Evolutionary conservation across 1,140 invertebrate species (phyloP), one percentile per base, ranked within the genome.

Genomic region (Drepana arcuata): DNA sequence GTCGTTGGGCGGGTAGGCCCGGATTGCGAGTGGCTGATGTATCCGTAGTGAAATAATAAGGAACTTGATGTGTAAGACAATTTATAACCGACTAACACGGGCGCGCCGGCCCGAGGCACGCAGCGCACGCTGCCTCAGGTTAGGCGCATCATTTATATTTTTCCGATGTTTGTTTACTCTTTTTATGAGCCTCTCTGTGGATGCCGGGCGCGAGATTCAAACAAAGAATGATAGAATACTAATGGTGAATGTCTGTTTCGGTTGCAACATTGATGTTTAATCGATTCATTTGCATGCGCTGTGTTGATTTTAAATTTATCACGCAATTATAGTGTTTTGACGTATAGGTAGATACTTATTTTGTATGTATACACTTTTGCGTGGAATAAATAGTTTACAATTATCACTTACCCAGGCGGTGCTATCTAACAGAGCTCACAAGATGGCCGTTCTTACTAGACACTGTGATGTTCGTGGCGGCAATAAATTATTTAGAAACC

Each of bases 91-190:
- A 53, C 56, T 55, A 78, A 70, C 65, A 55, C 57, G 61, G 57
- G 36, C 62, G 55, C 68, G 63, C 57, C 48, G 42, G 60, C 48
- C 26, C 46, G 60, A 38, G 45, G 64, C 71, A 75, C 60, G 65
- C 63, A 65, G 46, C 63, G 55, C 48, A 27, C 64, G 67, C 66
- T 70, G 72, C 64, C 59, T 65, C 60, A 59, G 53, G 69, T 78
- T 77, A 77, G 70, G 50, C 54, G 63, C 66, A 77, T 78, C 70
- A 77, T 81, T 79, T 75, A 79, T 81, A 77, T 79, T 77, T 74
- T 72, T 66, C 58, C 68, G 52, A 78, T 71, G 68, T 81, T 77
- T 81, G 68, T 64, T 68, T 74, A 69, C 57, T 74, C 73, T 77
- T 56, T 78, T 79, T 71, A 66, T 56, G 40, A 49, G 43, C 36